Percentiles rank a stretch among this genome's conserved stretches.
These are phyloP conservation scores for Pimephales promelas DNA, from an alignment of 2,113 vertebrate genomes.

Conservation along the genomic window DNA sequence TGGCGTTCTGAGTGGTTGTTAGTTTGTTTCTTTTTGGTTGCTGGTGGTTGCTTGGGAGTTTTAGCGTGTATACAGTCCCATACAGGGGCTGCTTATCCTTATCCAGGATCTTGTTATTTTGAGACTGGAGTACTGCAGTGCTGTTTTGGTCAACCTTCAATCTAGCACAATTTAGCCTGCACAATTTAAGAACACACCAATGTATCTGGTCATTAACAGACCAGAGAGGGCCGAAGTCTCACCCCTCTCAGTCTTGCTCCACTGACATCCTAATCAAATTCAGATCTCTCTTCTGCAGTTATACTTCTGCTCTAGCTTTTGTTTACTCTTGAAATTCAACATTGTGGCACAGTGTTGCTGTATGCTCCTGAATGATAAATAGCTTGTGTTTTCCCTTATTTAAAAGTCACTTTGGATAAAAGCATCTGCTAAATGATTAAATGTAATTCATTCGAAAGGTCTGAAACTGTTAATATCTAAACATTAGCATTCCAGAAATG, in stretches of 20 bases:
- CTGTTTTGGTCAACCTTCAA: slow-evolving; percentile 14
- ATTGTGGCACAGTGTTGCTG: not conserved
- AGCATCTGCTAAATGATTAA: slow-evolving; percentile 13
- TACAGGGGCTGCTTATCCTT: not conserved
- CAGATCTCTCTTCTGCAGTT: not conserved
- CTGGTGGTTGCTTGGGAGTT: not conserved
- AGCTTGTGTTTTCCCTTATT: slow-evolving; percentile 6
- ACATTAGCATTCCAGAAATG: not conserved
- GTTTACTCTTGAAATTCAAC: slow-evolving; percentile 6
- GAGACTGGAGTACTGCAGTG: not conserved
- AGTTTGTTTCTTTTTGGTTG: not conserved
- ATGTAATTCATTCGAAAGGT: slow-evolving; percentile 23
- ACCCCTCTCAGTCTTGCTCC: slow-evolving; percentile 11
- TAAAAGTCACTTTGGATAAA: slow-evolving; percentile 23
- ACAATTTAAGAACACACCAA: not conserved
- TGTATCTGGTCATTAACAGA: slow-evolving; percentile 11
- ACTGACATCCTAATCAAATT: slow-evolving; percentile 16
- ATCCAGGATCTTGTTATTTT: not conserved
- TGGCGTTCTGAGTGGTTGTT: not conserved
- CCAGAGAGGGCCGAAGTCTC: not conserved
- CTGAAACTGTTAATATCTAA: slow-evolving; percentile 11
- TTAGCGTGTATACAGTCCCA: not conserved
- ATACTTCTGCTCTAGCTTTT: slow-evolving; percentile 12
- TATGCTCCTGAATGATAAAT: slow-evolving; percentile 32
- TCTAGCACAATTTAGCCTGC: not conserved